Conservation (phyloP, 2,888 invertebrate genomes). For the Acleris literana region DNA sequence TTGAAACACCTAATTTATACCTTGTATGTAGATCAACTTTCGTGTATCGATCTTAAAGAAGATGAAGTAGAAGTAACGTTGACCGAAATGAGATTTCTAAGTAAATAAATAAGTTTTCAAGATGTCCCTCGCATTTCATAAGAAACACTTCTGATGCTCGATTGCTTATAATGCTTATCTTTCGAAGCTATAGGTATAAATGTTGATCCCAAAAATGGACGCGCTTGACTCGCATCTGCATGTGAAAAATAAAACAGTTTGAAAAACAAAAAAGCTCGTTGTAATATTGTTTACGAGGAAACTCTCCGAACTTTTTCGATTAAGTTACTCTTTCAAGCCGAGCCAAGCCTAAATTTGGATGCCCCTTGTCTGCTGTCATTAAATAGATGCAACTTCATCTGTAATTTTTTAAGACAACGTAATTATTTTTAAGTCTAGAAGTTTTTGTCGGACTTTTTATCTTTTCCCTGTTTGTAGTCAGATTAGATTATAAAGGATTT, state of each 20-base stretch:
- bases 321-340: conserved; percentile 27
- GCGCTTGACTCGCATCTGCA: background rate
- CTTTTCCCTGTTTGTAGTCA: background rate
- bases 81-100: no score
- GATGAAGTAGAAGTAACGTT: no score
- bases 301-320: conserved; percentile 31
- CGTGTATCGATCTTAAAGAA: no score
- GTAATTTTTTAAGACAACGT: no score
- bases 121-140: no score
- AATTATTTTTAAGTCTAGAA: no score
- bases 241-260: conserved; percentile 31
- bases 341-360: conserved; percentile 22
- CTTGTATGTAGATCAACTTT: no score
- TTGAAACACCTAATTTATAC: no score
- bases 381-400: conserved; percentile 7
- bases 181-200: background rate
- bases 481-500: no score
- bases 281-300: conserved; percentile 28
- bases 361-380: conserved; percentile 2
- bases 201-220: background rate
- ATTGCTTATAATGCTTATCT: background rate
- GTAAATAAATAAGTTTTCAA: no score
- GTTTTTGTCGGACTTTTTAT: background rate
- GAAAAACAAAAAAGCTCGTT: conserved; percentile 24
- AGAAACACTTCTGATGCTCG: background rate